Evolutionary conservation across 2,113 vertebrate species (phyloP), one percentile per base, ranked within the genome.

Genomic region (Zosterops japonicus): DNA sequence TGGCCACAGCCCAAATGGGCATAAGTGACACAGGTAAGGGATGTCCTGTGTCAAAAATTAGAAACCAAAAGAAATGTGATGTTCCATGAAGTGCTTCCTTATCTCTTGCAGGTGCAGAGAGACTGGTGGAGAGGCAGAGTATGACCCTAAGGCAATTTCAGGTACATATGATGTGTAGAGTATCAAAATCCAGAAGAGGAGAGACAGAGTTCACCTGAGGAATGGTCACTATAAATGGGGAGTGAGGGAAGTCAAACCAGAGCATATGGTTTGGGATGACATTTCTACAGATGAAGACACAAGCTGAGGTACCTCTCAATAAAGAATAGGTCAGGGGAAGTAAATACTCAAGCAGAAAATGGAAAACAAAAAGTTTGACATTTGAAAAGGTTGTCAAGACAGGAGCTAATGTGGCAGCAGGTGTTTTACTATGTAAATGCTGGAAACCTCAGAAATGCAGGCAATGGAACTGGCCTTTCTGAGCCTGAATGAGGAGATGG

Each of bases 381-480:
- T 91, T 93, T 89, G 61, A 76, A 94, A 92, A 90, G 87, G 70
- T 52, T 86, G 90, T 69, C 27, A 71, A 86, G 52, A 67, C 15
- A 44, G 70, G 35, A 89, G 59, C 29, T 76, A 35, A 64, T 28
- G 24, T 60, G 53, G 67, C 63, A 57, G 42, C 24, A 47, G 36
- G 6, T 35, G n/a, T 64, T 57, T 71, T 64, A 64, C 49, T 47
- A 47, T 4, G 18, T 7, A 94, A 93, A 80, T 52, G n/a, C 20
- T 64, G 90, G 57, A 80, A 90, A 71, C 10, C 33, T 52, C 63
- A 68, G 44, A 33, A 71, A 35, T 5, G 60, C 42, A 68, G 44
- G 44, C 0, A 0, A 29, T 35, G 25, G 44, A 64, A 71, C 3
- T 25, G 56, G 42, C 8, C 15, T 33, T 85, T 75, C 13, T 71